phyloP scores from a whole-genome alignment of 2,113 vertebrate genomes.

The Bucco capensis region DNA sequence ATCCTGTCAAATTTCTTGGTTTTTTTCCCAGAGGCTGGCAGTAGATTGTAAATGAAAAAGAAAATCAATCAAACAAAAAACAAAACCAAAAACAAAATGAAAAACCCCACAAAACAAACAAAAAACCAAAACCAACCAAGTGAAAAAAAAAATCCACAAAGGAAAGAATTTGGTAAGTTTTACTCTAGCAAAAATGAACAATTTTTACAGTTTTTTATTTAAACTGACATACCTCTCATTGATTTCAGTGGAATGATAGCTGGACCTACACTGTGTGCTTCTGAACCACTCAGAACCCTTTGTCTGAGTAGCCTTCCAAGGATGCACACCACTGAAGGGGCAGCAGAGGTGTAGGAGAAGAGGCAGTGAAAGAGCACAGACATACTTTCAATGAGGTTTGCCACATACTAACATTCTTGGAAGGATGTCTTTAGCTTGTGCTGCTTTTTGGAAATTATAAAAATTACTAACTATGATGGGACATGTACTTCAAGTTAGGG shows the following conservation, averaged over 20 bases:
- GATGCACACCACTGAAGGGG: neutral
- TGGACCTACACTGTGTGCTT: neutral
- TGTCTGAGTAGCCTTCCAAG: neutral
- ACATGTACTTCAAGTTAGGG: neutral
- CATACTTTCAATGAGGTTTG: neutral
- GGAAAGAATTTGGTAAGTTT: neutral
- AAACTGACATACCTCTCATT: neutral
- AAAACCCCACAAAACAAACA: no score
- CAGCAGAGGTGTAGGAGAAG: neutral
- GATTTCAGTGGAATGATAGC: neutral
- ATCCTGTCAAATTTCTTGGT: neutral
- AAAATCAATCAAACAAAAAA: no score
- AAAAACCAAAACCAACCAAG: no score
- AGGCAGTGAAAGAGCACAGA: neutral
- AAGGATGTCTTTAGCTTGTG: neutral
- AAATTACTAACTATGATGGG: neutral
- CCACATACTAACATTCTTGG: neutral
- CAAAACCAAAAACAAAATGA: no score
- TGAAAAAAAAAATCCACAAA: neutral
- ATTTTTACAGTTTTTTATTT: neutral
- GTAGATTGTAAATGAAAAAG: neutral
- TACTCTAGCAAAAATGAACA: neutral
- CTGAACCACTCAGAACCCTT: neutral
- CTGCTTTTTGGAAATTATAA: neutral
- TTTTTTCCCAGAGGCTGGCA: neutral